A percentile compares a stretch with the other conserved stretches of the same genome.
These are phyloP conservation scores for Pyrochroa serraticornis DNA, from an alignment of 2,888 invertebrate genomes.

Conservation along the genomic window DNA sequence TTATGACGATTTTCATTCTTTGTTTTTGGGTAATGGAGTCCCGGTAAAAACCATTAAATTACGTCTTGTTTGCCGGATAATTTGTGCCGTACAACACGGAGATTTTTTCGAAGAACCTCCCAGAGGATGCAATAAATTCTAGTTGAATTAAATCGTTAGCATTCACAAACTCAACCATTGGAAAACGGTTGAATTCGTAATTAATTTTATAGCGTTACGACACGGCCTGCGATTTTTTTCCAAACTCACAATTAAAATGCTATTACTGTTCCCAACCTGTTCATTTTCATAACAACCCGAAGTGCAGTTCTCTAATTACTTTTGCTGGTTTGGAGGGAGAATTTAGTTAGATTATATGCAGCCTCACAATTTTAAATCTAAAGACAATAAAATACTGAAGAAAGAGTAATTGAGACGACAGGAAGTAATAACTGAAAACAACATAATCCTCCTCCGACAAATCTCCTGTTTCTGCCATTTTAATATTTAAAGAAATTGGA, in stretches of 20 bases:
- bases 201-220: slow-evolving; percentile 14
- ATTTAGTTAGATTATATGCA: no score
- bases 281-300: no score
- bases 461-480: no score
- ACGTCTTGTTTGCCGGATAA: background rate
- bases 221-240: slow-evolving; percentile 5
- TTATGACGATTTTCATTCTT: background rate
- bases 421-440: no score
- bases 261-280: background rate
- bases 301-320: no score
- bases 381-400: no score
- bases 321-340: no score
- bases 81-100: background rate
- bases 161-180: slow-evolving; percentile 9
- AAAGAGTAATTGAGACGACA: no score
- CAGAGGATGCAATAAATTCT: slow-evolving; percentile 21
- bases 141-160: slow-evolving; percentile 12
- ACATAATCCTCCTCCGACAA: no score
- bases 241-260: slow-evolving; percentile 16
- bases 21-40: background rate
- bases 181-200: slow-evolving; percentile 16
- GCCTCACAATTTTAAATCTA: no score
- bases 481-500: no score
- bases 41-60: background rate
- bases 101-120: slow-evolving; percentile 2